Evolutionary conservation across 1,140 invertebrate species (phyloP).

Genomic region (Triops longicaudatus): DNA sequence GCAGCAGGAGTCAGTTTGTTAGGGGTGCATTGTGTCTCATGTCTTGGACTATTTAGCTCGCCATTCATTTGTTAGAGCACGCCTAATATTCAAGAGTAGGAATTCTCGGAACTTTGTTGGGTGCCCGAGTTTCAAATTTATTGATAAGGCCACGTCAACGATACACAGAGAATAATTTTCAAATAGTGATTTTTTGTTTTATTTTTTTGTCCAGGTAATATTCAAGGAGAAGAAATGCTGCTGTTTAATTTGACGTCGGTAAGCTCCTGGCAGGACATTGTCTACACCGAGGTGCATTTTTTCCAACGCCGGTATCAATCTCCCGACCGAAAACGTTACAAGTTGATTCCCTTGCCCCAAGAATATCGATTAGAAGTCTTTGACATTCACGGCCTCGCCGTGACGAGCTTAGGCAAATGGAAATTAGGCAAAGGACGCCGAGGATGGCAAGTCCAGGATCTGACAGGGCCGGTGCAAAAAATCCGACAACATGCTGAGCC

Average conservation of each 20-base stretch:
- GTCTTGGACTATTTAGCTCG: not conserved
- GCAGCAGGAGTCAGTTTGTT: not conserved
- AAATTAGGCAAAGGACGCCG: conserved; percentile 21
- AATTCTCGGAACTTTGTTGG: not conserved
- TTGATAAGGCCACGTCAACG: not conserved
- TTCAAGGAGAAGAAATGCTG: conserved; percentile 21
- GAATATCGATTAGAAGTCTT: conserved; percentile 23
- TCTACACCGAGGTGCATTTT: conserved; percentile 24
- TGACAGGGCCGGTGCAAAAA: conserved; percentile 21
- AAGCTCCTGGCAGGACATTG: conserved; percentile 18
- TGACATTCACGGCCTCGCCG: conserved; percentile 9
- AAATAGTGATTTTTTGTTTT: not conserved
- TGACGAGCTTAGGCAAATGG: conserved; percentile 23
- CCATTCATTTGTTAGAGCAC: not conserved
- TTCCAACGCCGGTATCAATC: conserved; percentile 20
- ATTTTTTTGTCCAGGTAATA: conserved; percentile 16
- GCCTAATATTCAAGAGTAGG: not conserved
- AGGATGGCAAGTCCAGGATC: conserved; percentile 27
- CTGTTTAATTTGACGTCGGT: conserved; percentile 23
- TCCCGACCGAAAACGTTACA: not conserved
- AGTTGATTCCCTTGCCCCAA: conserved; percentile 5
- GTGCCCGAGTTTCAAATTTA: not conserved
- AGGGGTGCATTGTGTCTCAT: not conserved
- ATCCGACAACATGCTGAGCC: not conserved
- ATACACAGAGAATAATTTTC: not conserved